Conservation (phyloP, 1,140 invertebrate genomes). For the Temnothorax longispinosus region DNA sequence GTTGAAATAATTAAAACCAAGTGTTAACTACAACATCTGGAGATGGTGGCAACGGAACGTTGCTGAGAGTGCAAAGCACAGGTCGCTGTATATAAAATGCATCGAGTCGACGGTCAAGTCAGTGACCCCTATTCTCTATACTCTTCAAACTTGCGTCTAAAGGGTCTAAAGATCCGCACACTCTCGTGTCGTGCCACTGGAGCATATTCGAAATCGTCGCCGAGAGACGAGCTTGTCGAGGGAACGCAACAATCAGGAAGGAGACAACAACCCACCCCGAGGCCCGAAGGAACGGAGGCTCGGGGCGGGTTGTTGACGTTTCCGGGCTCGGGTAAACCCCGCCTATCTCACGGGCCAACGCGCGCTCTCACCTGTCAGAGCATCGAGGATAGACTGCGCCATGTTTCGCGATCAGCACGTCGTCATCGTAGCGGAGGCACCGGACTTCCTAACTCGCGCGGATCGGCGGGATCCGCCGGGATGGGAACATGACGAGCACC, state of each 20-base stretch:
- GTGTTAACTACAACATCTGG: background rate
- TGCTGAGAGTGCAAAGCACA: background rate
- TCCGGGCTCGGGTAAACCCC: slow-evolving; percentile 54
- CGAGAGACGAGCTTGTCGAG: background rate
- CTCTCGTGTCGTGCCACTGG: too few relatives aligned
- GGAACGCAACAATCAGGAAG: background rate
- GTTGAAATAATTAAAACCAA: slow-evolving; percentile 34
- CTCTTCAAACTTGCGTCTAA: background rate
- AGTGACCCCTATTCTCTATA: background rate
- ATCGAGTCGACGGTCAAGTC: background rate
- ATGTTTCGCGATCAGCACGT: slow-evolving; percentile 71
- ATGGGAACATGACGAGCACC: slow-evolving; percentile 72
- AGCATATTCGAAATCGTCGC: background rate
- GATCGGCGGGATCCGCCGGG: slow-evolving; percentile 56
- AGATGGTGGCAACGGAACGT: background rate
- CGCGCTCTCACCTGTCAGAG: slow-evolving; percentile 79
- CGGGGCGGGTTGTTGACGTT: slow-evolving; percentile 31
- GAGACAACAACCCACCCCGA: background rate
- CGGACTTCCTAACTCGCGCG: slow-evolving; percentile 54
- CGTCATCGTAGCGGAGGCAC: slow-evolving; percentile 60
- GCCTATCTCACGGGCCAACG: slow-evolving; percentile 49
- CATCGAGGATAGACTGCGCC: slow-evolving; percentile 83
- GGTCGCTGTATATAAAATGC: background rate
- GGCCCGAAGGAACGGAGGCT: too few relatives aligned
- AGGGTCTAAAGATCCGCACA: background rate